Conservation (phyloP, 2,113 vertebrate species). For the Rhynchomys soricoides region DNA sequence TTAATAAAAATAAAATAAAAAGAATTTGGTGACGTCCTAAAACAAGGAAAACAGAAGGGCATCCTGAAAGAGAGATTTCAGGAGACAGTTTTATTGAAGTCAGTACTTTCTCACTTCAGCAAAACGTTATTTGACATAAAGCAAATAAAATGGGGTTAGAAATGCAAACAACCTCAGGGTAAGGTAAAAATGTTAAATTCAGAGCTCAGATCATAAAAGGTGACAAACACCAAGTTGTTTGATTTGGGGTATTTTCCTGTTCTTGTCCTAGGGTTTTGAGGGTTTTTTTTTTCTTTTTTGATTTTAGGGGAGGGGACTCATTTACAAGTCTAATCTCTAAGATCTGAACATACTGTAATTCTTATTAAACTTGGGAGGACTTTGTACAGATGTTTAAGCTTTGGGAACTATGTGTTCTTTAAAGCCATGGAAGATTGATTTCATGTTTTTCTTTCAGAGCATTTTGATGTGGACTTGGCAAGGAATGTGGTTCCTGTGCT, state of each 20-base stretch:
- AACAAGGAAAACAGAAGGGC: background rate
- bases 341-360: background rate
- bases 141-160: background rate
- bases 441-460: slow-evolving; percentile 63
- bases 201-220: slow-evolving; percentile 6
- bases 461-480: slow-evolving; percentile 77
- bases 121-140: slow-evolving; percentile 51
- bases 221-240: background rate
- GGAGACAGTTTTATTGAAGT: slow-evolving; percentile 14
- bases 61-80: slow-evolving; percentile 35
- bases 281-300: background rate
- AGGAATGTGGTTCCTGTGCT: slow-evolving; percentile 59
- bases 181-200: background rate
- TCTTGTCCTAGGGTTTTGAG: background rate
- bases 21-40: background rate
- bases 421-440: slow-evolving; percentile 52
- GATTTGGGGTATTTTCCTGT: background rate
- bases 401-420: slow-evolving; percentile 52
- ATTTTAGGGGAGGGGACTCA: background rate
- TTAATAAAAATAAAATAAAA: no score
- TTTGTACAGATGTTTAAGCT: slow-evolving; percentile 58
- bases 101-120: slow-evolving; percentile 46
- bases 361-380: slow-evolving; percentile 17
- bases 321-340: background rate
- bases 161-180: background rate